Base-by-base conservation (phyloP, 2,113 vertebrate genomes). In the Marmota monax region DNA sequence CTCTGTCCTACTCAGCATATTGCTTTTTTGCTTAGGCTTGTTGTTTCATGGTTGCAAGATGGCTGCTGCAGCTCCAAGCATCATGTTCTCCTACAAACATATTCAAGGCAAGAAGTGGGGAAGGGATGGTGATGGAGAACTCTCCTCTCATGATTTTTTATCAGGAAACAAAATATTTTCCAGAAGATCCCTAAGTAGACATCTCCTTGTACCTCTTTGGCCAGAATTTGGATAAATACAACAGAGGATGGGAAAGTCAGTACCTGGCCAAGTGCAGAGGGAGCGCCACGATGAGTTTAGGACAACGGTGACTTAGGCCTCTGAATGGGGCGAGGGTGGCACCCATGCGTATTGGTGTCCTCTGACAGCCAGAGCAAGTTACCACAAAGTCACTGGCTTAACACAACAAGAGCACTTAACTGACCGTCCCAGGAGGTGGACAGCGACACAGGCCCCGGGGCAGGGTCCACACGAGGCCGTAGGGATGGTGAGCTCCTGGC, bases 211-310 rank as follows among this genome's bases (percentile, higher is more conserved):
- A 37, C 29, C 34, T 65, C 65, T 34, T 10, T 34, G 73, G 65
- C 20, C 65, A 90, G 58, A 84, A 51, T 51, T n/a, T 12, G 29
- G 85, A 20, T 58, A 48, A 9, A 56, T 29, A 29, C 53, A 74
- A 74, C 27, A 56, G 45, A 29, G 4, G 37, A 32, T 67, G 77
- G 22, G 51, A 80, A 67, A 42, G 65, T 45, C 4, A 1, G 14
- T 4, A 16, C n/a, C 25, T 9, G 80, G 48, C 25, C 61, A 25
- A 85, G 65, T 1, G 0, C 25, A 10, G 0, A 1, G 0, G 1
- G n/a, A 13, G n/a, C 20, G 8, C 27, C 70, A 16, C 0, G 34
- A 39, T 77, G 34, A 73, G 65, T 69, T 78, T 69, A 73, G 69
- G 39, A 27, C 58, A 34, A 2, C 39, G 22, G 7, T 4, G 34